These are phyloP conservation scores for Automeris io DNA, from an alignment of 2,888 invertebrate species.

Conservation along the genomic window DNA sequence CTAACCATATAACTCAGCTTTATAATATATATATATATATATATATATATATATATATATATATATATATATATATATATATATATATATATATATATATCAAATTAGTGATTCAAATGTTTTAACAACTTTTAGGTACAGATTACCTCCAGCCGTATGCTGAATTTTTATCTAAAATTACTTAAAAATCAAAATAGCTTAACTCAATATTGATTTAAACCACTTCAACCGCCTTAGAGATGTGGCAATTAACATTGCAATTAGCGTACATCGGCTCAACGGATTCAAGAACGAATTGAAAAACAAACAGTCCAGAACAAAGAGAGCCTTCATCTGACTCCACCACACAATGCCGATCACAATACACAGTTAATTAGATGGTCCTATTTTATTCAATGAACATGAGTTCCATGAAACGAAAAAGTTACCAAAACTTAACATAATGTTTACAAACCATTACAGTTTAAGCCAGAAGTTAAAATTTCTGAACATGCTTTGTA, in stretches of 20 bases:
- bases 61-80: no score
- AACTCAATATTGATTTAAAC: slow-evolving; percentile 9
- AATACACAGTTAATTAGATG: slow-evolving; percentile 58
- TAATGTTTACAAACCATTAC: no score
- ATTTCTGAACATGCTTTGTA: no score
- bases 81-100: no score
- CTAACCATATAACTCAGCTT: no score
- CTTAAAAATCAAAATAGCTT: not conserved
- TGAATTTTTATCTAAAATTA: no score
- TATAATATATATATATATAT: no score
- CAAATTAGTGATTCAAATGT: no score
- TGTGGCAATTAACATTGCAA: slow-evolving; percentile 45
- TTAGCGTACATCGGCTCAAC: slow-evolving; percentile 36
- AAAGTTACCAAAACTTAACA: slow-evolving; percentile 40
- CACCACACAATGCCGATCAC: slow-evolving; percentile 56
- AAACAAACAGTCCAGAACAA: slow-evolving; percentile 62
- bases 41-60: no score
- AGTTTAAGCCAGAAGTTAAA: no score
- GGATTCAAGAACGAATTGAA: slow-evolving; percentile 49
- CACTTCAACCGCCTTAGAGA: slow-evolving; percentile 32
- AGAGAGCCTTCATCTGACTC: slow-evolving; percentile 59
- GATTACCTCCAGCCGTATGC: no score
- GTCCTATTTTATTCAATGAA: slow-evolving; percentile 51
- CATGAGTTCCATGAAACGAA: slow-evolving; percentile 42
- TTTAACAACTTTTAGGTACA: no score